Evolutionary conservation across 2,888 invertebrate species (phyloP), one percentile per base, ranked within the genome.

Genomic region (Willowsia nigromaculata): DNA sequence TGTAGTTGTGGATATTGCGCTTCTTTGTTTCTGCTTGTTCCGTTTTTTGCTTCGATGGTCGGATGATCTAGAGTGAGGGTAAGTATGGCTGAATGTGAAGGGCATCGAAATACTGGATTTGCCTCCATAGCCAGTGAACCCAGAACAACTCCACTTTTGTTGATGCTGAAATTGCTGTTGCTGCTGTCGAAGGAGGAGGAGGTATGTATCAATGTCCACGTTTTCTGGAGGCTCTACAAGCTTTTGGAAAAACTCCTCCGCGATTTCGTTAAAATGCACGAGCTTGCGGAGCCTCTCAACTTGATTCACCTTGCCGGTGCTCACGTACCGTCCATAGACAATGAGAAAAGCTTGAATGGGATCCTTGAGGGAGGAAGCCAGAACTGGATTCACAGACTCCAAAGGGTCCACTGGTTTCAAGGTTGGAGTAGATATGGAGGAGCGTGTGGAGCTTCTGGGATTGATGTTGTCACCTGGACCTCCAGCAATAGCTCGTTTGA

Each of bases 261-360:
- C 47, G 22, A 88, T 59, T 11, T 13, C 30, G 33, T 85, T 85
- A 11, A 85, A 85, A n/a, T 74, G 13, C 13, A 27, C 15, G 9
- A 85, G 59, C 50, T 85, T 85, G 7, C 65, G 33, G 2, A 85
- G 78, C 30, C 59, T 40, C n/a, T 85, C 85, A 11, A 78, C 50
- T n/a, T 33, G 22, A 30, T 22, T 30, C 6, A 85, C 47, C 18
- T 78, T 78, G 4, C 85, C 85, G 1, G 78, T 33, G 18, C 43
- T 90, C 4, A 90, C 84, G 71, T 83, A 91, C 9, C 90, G 74
- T n/a, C 90, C 89, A 27, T 89, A 91, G 3, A 90, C 90, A 0
- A 91, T 62, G 0, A 91, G 33, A 59, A 91, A 91, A 1, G 89
- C 47, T 56, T 88, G 88, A 7, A 91, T 50, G 18, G 91, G 90